A percentile compares a stretch with the other conserved stretches of the same genome.
Conservation (phyloP, 2,888 invertebrate genomes). For the Pheosia tremula region DNA sequence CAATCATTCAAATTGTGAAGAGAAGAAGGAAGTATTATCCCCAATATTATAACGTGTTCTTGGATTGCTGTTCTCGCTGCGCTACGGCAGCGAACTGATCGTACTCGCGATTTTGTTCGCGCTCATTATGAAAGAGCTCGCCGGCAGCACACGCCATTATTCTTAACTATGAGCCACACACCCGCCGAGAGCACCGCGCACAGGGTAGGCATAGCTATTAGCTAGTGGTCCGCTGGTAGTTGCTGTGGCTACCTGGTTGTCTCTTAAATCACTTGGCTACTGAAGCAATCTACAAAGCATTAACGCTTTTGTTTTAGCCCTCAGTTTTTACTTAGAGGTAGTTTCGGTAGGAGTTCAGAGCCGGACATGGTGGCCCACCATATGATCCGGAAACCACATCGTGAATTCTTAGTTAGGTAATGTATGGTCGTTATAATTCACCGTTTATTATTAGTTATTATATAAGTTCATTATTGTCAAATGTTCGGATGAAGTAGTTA, state of each 20-base stretch:
- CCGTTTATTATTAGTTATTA: neutral
- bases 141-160: neutral
- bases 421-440: no score
- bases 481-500: neutral
- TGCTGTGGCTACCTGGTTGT: neutral
- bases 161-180: neutral
- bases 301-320: no score
- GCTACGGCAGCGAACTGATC: neutral
- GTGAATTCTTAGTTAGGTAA: no score
- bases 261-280: neutral
- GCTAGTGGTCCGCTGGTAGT: neutral
- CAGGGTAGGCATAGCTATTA: neutral
- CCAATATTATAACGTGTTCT: no score
- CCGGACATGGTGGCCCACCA: no score
- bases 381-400: no score
- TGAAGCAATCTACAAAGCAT: no score
- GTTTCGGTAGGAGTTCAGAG: no score
- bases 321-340: no score
- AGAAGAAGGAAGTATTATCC: no score
- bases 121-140: constrained; percentile 2
- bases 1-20: no score
- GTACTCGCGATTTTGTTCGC: neutral
- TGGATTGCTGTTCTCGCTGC: neutral
- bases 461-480: neutral
- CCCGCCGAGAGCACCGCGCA: neutral